A percentile compares a stretch with the other conserved stretches of the same genome.
Evolutionary conservation across 2,888 invertebrate genomes (phyloP).

Genomic region (Subacronicta megacephala): DNA sequence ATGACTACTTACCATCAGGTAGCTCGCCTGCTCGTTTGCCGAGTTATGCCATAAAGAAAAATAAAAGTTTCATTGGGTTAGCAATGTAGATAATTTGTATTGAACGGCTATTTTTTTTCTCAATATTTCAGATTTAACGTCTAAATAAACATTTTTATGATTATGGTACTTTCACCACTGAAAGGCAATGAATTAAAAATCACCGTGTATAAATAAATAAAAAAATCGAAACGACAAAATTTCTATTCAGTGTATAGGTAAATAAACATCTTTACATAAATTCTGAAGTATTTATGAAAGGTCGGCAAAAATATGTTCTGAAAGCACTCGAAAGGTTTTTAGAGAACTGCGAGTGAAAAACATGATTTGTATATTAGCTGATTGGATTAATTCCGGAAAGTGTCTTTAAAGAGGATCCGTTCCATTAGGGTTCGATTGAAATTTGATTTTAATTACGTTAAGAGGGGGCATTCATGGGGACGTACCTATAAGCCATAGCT

Average conservation of each 20-base stretch:
- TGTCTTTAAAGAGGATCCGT: constrained; percentile 40
- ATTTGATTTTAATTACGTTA: constrained; percentile 33
- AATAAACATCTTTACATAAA: constrained; percentile 29
- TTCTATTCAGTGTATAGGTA: constrained; percentile 16
- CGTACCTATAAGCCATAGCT: too few relatives aligned
- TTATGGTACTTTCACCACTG: too few relatives aligned
- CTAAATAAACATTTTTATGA: too few relatives aligned
- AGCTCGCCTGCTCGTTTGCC: too few relatives aligned
- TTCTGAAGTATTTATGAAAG: constrained; percentile 19
- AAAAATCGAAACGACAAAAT: neutral
- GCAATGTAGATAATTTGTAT: too few relatives aligned
- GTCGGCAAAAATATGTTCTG: constrained; percentile 8
- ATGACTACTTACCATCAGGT: too few relatives aligned
- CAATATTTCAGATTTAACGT: too few relatives aligned
- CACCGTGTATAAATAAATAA: neutral
- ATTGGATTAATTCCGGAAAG: constrained; percentile 43
- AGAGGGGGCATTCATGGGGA: neutral
- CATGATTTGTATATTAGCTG: constrained; percentile 39
- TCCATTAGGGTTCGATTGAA: constrained; percentile 37
- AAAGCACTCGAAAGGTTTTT: constrained; percentile 16
- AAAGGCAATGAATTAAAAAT: too few relatives aligned
- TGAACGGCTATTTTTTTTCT: too few relatives aligned
- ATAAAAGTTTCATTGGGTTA: too few relatives aligned
- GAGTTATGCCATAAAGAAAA: too few relatives aligned
- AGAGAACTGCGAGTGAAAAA: constrained; percentile 12